Evolutionary conservation across 2,797 vertebrate genomes (phyloP).

Genomic region (Tapera naevia): DNA sequence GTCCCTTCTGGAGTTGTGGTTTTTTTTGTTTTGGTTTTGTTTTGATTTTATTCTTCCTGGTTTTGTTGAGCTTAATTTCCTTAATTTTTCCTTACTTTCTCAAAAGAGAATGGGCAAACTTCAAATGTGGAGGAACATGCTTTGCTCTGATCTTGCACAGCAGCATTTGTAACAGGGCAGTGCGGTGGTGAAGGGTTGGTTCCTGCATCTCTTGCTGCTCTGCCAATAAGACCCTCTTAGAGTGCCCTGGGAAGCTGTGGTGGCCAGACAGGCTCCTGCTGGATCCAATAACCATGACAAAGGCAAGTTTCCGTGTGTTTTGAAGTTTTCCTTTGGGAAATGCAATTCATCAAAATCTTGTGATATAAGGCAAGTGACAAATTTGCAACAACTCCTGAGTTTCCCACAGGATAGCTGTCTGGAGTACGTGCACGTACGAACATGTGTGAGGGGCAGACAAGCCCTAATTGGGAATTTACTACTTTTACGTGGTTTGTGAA

Average conservation of each 20-base stretch:
- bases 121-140: not conserved
- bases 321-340: not conserved
- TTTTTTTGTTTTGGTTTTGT: not conserved
- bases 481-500: not conserved
- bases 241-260: not conserved
- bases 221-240: not conserved
- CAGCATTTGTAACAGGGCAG: not conserved
- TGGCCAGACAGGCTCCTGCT: not conserved
- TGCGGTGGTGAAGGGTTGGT: not conserved
- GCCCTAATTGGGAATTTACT: not conserved
- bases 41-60: not conserved
- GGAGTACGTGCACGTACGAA: not conserved
- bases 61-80: conserved; percentile 12
- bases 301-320: not conserved
- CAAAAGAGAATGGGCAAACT: not conserved
- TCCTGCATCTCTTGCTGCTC: not conserved
- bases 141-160: not conserved
- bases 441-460: not conserved
- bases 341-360: not conserved
- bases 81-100: not conserved
- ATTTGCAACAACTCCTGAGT: accelerated
- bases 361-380: not conserved
- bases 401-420: not conserved
- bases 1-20: not conserved
- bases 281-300: not conserved